phyloP scores from a whole-genome alignment of 2,113 vertebrate species.

The Chinchilla lanigera region DNA sequence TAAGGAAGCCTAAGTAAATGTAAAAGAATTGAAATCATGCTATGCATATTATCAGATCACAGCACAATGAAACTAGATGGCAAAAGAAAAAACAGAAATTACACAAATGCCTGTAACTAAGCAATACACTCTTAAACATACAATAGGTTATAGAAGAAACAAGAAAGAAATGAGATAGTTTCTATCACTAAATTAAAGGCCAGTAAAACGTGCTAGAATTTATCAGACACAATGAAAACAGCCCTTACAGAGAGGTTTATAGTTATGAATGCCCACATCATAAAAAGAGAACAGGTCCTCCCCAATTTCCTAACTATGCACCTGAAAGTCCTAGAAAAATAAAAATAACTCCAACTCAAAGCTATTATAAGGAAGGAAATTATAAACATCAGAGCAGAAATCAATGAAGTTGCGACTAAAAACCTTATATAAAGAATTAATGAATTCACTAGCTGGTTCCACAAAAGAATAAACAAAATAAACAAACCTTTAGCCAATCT shows the following conservation, averaged over 20 bases:
- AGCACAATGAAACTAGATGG: not conserved
- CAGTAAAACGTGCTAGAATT: not conserved
- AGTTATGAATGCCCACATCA: not conserved
- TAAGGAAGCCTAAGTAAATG: not conserved
- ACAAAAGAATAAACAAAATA: not conserved
- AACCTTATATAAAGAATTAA: not conserved
- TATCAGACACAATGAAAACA: not conserved
- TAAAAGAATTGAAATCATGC: not conserved
- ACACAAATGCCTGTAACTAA: not conserved
- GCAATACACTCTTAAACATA: not conserved
- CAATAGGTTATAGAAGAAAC: not conserved
- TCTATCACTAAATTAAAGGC: not conserved
- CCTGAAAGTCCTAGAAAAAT: not conserved
- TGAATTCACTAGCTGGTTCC: not conserved
- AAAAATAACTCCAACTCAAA: not conserved
- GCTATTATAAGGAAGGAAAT: not conserved
- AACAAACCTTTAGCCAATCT: not conserved
- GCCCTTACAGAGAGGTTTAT: not conserved
- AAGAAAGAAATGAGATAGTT: not conserved
- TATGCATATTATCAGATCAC: not conserved
- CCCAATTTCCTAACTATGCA: not conserved
- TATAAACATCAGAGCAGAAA: not conserved
- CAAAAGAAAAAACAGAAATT: not conserved
- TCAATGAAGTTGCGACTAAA: not conserved
- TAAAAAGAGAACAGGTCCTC: not conserved